A percentile compares a stretch with the other conserved stretches of the same genome.
Conservation (phyloP, 2,113 vertebrate genomes). For the Mus musculus region DNA sequence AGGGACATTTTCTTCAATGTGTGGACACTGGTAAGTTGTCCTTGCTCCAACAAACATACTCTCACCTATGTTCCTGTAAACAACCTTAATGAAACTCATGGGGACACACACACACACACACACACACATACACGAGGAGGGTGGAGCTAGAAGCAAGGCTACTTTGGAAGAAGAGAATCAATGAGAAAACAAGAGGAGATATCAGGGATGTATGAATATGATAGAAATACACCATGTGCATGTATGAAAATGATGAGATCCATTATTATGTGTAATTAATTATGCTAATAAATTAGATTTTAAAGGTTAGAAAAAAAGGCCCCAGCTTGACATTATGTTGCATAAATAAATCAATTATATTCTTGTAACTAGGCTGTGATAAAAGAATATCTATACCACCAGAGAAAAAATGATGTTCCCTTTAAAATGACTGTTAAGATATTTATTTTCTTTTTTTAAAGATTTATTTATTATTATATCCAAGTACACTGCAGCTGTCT, state of each 20-base stretch:
- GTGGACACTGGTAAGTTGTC: too few species aligned
- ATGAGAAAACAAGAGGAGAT: neutral
- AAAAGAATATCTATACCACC: neutral
- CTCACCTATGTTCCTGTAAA: neutral
- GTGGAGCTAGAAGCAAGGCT: too few species aligned
- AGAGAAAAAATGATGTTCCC: neutral
- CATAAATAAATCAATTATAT: neutral
- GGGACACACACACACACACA: neutral
- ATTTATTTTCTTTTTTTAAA: neutral
- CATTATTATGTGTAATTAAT: neutral
- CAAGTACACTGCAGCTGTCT: too few species aligned
- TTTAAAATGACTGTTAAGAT: constrained; percentile 41
- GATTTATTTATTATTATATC: too few species aligned
- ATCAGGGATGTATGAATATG: neutral
- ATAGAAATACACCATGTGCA: neutral
- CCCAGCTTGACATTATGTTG: neutral
- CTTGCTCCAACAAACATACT: neutral
- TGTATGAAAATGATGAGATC: neutral
- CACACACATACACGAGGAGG: neutral
- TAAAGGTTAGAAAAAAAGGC: neutral
- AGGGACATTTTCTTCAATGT: neutral
- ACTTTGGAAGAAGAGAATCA: too few species aligned
- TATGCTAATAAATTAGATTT: neutral
- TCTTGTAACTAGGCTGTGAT: neutral
- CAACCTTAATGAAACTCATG: neutral